These are phyloP conservation scores for Laothoe populi DNA, from an alignment of 2,888 invertebrate species.

Conservation along the genomic window DNA sequence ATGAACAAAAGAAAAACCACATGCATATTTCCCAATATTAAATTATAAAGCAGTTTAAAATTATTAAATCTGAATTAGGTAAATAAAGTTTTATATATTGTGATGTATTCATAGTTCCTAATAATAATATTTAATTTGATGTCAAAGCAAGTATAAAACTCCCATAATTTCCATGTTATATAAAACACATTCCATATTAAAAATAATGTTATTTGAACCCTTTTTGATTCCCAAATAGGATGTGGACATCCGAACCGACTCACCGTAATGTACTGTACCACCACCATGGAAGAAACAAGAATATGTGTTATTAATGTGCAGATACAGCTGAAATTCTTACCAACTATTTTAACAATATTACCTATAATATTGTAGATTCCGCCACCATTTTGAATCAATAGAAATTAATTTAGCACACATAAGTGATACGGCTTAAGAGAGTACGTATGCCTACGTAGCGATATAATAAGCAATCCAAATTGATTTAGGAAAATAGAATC, in stretches of 20 bases:
- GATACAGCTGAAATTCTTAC: neutral
- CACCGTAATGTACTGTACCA: constrained; percentile 73
- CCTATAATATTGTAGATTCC: neutral
- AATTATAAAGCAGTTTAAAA: constrained; percentile 13
- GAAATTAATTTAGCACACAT: neutral
- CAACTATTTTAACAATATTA: neutral
- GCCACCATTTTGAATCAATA: neutral
- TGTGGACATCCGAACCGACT: constrained; percentile 66
- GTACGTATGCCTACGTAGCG: no score
- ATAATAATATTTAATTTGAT: neutral
- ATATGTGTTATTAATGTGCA: constrained; percentile 28
- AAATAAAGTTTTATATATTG: neutral
- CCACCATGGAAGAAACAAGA: constrained; percentile 81
- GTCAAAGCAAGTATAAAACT: constrained; percentile 1
- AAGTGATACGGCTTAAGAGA: no score
- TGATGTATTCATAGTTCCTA: neutral
- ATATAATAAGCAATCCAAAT: no score
- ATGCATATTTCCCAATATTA: constrained; percentile 11
- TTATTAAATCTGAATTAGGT: neutral
- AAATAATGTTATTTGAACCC: constrained; percentile 40
- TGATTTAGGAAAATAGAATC: no score
- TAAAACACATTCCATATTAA: constrained; percentile 7
- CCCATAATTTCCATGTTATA: constrained; percentile 10
- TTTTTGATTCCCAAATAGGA: constrained; percentile 50
- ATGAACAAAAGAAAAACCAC: constrained; percentile 1